A percentile compares a stretch with the other conserved stretches of the same genome.
These are phyloP conservation scores for Cosmia trapezina DNA, from an alignment of 2,888 invertebrate genomes.

Conservation along the genomic window DNA sequence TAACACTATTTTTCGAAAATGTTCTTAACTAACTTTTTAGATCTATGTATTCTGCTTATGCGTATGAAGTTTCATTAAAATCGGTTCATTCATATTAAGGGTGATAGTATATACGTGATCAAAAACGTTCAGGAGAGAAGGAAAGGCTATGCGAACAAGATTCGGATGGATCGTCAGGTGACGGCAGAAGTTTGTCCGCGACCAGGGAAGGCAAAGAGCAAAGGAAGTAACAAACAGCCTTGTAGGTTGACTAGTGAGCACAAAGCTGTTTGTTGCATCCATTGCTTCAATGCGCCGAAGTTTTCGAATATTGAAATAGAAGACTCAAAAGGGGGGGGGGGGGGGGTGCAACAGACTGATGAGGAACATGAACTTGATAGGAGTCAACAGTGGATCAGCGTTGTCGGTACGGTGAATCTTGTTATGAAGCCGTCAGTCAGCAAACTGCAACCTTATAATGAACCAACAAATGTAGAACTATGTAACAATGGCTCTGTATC, in stretches of 20 bases:
- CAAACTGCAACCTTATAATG: slow-evolving; percentile 76
- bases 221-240: slow-evolving; percentile 78
- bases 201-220: slow-evolving; percentile 72
- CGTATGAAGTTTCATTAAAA: too few species aligned
- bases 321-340: slow-evolving; percentile 51
- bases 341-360: slow-evolving; percentile 76
- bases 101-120: slow-evolving; percentile 79
- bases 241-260: slow-evolving; percentile 82
- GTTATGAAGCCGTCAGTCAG: slow-evolving; percentile 68
- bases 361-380: slow-evolving; percentile 78
- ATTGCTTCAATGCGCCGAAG: slow-evolving; percentile 80
- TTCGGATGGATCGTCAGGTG: slow-evolving; percentile 76
- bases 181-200: slow-evolving; percentile 70
- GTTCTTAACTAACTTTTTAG: too few species aligned
- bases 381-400: slow-evolving; percentile 73
- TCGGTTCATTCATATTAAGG: too few species aligned
- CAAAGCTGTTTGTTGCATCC: slow-evolving; percentile 81
- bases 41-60: too few species aligned
- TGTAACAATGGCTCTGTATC: slow-evolving; percentile 79
- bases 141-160: slow-evolving; percentile 82
- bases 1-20: too few species aligned
- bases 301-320: slow-evolving; percentile 76
- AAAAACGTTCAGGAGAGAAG: slow-evolving; percentile 83
- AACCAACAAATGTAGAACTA: slow-evolving; percentile 74
- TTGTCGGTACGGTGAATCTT: slow-evolving; percentile 78